These are phyloP conservation scores for Microcebus ravelobensis DNA, from an alignment of 2,113 vertebrate species.

Conservation along the genomic window DNA sequence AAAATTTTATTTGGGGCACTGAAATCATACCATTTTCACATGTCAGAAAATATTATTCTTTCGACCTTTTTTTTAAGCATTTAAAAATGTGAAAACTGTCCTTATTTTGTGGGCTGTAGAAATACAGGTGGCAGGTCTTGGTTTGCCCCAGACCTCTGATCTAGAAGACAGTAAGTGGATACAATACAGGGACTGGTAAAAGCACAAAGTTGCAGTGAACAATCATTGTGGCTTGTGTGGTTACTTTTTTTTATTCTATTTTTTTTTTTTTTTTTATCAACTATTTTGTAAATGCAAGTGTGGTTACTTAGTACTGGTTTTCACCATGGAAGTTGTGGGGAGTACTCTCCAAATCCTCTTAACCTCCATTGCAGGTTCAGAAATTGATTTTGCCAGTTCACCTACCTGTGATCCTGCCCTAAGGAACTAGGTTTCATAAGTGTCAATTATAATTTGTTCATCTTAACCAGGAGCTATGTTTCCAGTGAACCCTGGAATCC, in stretches of 20 bases:
- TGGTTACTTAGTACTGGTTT: neutral
- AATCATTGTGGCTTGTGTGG: neutral
- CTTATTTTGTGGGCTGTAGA: neutral
- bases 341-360: neutral
- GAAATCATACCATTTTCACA: slow-evolving; percentile 6
- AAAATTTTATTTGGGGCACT: neutral
- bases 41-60: neutral
- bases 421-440: neutral
- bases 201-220: neutral
- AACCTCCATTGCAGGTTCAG: neutral
- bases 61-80: neutral
- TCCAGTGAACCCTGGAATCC: neutral
- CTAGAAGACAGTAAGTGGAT: neutral
- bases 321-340: neutral
- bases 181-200: neutral
- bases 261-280: too few species aligned
- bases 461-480: neutral
- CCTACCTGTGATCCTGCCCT: neutral
- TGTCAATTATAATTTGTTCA: neutral
- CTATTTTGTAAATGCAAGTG: too few species aligned
- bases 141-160: neutral
- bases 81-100: slow-evolving; percentile 3
- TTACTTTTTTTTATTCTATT: too few species aligned
- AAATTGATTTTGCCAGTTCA: slow-evolving; percentile 7
- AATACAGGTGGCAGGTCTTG: neutral